Conservation (phyloP, 1,140 invertebrate genomes). For the Drosophila pallidifrons region DNA sequence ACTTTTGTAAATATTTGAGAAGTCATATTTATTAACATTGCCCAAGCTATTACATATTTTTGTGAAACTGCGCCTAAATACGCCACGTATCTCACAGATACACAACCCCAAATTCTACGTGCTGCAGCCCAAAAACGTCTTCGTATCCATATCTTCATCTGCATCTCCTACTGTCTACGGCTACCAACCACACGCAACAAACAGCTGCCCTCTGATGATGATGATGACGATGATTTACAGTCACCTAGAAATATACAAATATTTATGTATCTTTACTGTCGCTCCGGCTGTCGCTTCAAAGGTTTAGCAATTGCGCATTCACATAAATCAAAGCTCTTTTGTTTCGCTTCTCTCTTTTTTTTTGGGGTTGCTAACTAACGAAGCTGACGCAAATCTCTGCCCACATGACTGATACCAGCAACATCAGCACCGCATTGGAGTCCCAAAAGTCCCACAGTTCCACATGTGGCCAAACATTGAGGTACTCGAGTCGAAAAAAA, state of each 20-base stretch:
- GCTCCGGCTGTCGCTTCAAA: slow-evolving; percentile 34
- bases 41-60: slow-evolving; percentile 21
- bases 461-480: neutral
- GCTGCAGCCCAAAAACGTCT: slow-evolving; percentile 26
- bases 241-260: slow-evolving; percentile 31
- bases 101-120: slow-evolving; percentile 4
- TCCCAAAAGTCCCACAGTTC: neutral
- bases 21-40: slow-evolving; percentile 3
- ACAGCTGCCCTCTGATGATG: slow-evolving; percentile 1
- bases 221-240: slow-evolving; percentile 61
- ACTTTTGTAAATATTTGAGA: slow-evolving; percentile 40
- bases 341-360: neutral
- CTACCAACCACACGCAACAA: slow-evolving; percentile 4
- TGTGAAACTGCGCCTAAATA: neutral
- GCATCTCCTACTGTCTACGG: slow-evolving; percentile 31
- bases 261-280: slow-evolving; percentile 47
- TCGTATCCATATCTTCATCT: slow-evolving; percentile 50
- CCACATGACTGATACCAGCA: slow-evolving; percentile 23
- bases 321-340: slow-evolving; percentile 40
- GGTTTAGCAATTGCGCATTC: slow-evolving; percentile 37
- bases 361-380: slow-evolving; percentile 5
- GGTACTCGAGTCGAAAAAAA: neutral
- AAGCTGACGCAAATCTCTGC: slow-evolving; percentile 37
- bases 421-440: neutral
- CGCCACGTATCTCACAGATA: slow-evolving; percentile 27